A percentile compares a stretch with the other conserved stretches of the same genome.
Evolutionary conservation across 2,888 invertebrate species (phyloP).

Genomic region (Sussaba pulchella): DNA sequence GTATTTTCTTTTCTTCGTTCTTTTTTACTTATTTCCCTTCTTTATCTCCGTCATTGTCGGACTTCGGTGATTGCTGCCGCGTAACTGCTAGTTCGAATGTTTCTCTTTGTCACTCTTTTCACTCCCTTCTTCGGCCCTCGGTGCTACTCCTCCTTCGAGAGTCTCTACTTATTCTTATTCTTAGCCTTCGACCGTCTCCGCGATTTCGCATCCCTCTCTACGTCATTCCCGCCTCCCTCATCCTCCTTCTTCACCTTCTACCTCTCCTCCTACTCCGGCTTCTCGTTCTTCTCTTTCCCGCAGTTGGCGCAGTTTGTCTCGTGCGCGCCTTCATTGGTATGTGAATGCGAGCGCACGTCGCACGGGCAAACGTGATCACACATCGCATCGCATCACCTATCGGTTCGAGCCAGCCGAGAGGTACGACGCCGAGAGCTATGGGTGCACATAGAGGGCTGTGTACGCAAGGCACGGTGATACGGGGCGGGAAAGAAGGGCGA

Average conservation of each 20-base stretch:
- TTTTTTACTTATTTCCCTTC: constrained; percentile 20
- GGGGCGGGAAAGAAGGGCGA: constrained; percentile 6
- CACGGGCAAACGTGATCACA: constrained; percentile 63
- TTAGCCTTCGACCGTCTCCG: constrained; percentile 11
- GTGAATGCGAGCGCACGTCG: constrained; percentile 51
- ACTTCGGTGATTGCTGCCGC: constrained; percentile 23
- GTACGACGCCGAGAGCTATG: background rate
- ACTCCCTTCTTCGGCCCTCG: constrained; percentile 20
- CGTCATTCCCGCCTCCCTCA: constrained; percentile 23
- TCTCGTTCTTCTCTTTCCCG: constrained; percentile 54
- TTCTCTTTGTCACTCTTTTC: background rate
- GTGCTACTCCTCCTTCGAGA: constrained; percentile 39
- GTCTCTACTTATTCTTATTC: constrained; percentile 48
- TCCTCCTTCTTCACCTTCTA: constrained; percentile 47
- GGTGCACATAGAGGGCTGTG: constrained; percentile 8
- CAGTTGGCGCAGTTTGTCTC: constrained; percentile 58
- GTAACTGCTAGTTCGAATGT: background rate
- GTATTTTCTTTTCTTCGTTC: background rate
- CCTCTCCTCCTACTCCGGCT: constrained; percentile 41
- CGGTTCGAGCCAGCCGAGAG: constrained; percentile 2
- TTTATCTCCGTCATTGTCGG: constrained; percentile 27
- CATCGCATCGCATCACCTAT: constrained; percentile 58
- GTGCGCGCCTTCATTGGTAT: constrained; percentile 49
- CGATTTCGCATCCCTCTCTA: constrained; percentile 1
- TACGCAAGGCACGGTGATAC: constrained; percentile 8